A percentile compares a stretch with the other conserved stretches of the same genome.
phyloP scores from a whole-genome alignment of 2,113 vertebrate genomes.

The Malurus alboscapulatus region DNA sequence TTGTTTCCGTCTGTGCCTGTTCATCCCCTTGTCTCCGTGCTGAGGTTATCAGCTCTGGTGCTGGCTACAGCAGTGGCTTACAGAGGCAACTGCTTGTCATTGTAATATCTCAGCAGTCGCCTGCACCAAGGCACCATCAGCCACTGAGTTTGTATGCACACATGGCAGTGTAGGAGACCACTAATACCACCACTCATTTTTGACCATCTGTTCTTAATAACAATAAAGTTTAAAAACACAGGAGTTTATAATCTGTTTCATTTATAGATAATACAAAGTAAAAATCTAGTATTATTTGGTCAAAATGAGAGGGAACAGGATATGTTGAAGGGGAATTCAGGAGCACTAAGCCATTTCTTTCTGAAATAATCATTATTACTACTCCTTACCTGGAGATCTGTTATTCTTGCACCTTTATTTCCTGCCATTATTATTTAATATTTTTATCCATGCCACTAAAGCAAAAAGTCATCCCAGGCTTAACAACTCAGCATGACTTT shows the following conservation, averaged over 20 bases:
- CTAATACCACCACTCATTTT: neutral
- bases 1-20: neutral
- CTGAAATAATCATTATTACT: neutral
- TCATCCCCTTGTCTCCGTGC: neutral
- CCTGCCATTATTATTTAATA: neutral
- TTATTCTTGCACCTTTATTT: neutral
- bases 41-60: neutral
- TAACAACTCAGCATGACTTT: neutral
- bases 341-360: neutral
- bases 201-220: neutral
- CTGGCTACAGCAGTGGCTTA: neutral
- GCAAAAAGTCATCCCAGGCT: neutral
- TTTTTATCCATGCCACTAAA: neutral
- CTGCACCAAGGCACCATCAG: neutral
- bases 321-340: neutral
- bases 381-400: neutral
- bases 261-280: neutral
- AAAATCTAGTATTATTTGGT: neutral
- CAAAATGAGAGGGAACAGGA: neutral
- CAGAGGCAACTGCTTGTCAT: neutral
- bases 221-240: neutral
- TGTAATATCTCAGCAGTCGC: neutral
- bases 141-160: rapidly evolving
- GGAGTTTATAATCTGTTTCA: neutral
- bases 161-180: neutral